Evolutionary conservation across 2,113 vertebrate species (phyloP).

Genomic region (Struthidea cinerea): DNA sequence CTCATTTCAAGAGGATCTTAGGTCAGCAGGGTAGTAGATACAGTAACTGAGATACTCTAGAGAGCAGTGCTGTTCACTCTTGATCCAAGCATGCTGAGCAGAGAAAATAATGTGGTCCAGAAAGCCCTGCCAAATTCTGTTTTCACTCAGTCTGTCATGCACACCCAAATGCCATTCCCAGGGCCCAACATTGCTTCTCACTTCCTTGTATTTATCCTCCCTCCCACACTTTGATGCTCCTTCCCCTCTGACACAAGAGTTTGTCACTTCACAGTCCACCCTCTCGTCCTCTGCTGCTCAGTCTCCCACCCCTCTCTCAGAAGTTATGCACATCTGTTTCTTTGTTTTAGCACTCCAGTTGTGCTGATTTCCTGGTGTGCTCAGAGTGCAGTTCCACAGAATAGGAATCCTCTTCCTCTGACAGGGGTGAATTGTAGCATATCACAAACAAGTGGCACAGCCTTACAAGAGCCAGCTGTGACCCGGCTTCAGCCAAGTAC

Average conservation of each 20-base stretch:
- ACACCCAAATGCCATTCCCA: not conserved
- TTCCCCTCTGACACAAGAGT: not conserved
- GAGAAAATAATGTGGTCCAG: not conserved
- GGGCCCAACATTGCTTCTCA: not conserved
- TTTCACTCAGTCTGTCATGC: not conserved
- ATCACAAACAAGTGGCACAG: not conserved
- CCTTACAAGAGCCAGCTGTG: not conserved
- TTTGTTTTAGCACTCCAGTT: not conserved
- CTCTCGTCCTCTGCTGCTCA: not conserved
- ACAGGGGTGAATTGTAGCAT: not conserved
- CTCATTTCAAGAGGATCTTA: not conserved
- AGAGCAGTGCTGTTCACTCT: not conserved
- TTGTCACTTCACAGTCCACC: not conserved
- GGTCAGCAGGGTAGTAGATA: not conserved
- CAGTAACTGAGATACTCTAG: not conserved
- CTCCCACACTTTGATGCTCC: accelerated
- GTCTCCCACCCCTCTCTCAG: not conserved
- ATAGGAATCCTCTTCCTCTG: not conserved
- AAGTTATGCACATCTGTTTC: not conserved
- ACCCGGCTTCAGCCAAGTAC: not conserved
- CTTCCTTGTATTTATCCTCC: not conserved
- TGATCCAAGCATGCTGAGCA: not conserved
- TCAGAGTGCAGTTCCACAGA: not conserved
- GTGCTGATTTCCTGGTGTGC: not conserved
- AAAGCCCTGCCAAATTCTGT: not conserved